Conservation (phyloP, 2,113 vertebrate species). For the Macroglossus sobrinus region DNA sequence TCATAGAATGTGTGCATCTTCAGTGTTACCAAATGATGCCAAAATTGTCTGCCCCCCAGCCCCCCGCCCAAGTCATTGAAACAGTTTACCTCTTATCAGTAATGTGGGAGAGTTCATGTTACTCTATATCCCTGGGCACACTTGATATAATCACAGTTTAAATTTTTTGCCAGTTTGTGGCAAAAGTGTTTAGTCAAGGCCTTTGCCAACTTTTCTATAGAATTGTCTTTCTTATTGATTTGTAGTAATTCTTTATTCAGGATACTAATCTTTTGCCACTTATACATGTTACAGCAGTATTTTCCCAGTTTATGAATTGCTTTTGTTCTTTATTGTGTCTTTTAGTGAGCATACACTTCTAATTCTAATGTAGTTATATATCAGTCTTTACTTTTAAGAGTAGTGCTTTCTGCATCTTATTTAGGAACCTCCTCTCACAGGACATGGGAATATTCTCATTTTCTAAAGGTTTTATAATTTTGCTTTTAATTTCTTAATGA, state of each 20-base stretch:
- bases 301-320: neutral
- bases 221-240: neutral
- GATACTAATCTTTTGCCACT: neutral
- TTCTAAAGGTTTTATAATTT: constrained; percentile 13
- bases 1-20: neutral
- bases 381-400: neutral
- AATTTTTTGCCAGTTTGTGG: neutral
- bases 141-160: neutral
- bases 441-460: neutral
- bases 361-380: neutral
- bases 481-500: constrained; percentile 27
- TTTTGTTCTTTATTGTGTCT: neutral
- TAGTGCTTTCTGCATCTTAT: neutral
- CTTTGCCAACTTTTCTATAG: neutral
- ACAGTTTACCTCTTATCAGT: neutral
- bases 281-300: neutral
- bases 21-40: neutral
- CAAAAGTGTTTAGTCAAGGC: neutral
- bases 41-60: neutral
- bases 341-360: neutral
- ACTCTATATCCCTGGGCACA: neutral
- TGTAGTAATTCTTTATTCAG: neutral
- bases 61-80: neutral
- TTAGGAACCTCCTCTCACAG: neutral
- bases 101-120: neutral